Evolutionary conservation across 2,113 vertebrate species (phyloP).

Genomic region (Narcine bancroftii): DNA sequence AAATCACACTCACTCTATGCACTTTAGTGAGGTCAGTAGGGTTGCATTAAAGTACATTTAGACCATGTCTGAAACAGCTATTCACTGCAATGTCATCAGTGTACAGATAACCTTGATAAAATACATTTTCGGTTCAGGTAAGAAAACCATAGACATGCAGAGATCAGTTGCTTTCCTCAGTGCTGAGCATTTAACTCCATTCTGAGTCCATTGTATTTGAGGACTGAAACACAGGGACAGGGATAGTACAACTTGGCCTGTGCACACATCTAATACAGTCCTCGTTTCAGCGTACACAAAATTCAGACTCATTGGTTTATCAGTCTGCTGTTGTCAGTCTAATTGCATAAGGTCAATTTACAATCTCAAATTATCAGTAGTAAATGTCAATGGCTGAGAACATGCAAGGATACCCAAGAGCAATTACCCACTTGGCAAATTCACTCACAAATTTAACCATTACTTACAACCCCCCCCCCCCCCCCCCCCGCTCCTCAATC

Average conservation of each 20-base stretch:
- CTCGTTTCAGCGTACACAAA: neutral
- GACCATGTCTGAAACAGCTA: neutral
- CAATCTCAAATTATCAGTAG: neutral
- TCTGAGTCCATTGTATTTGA: neutral
- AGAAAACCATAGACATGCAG: neutral
- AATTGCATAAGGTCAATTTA: neutral
- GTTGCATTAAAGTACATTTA: neutral
- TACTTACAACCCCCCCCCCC: neutral
- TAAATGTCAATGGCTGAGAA: neutral
- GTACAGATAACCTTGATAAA: slow-evolving; percentile 16
- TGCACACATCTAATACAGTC: neutral
- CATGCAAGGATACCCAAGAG: neutral
- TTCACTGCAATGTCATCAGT: neutral
- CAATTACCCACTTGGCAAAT: neutral
- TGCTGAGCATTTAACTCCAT: neutral
- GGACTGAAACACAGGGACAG: neutral
- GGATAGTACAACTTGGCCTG: neutral
- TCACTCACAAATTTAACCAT: neutral
- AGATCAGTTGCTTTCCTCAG: neutral
- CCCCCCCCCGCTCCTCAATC: too few relatives aligned
- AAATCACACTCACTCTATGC: neutral
- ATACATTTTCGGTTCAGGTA: neutral
- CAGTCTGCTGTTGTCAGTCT: neutral
- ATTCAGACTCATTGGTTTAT: neutral
- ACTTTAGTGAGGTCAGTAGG: neutral